These are phyloP conservation scores for Megalopta genalis DNA, from an alignment of 1,140 invertebrate species.

Conservation along the genomic window DNA sequence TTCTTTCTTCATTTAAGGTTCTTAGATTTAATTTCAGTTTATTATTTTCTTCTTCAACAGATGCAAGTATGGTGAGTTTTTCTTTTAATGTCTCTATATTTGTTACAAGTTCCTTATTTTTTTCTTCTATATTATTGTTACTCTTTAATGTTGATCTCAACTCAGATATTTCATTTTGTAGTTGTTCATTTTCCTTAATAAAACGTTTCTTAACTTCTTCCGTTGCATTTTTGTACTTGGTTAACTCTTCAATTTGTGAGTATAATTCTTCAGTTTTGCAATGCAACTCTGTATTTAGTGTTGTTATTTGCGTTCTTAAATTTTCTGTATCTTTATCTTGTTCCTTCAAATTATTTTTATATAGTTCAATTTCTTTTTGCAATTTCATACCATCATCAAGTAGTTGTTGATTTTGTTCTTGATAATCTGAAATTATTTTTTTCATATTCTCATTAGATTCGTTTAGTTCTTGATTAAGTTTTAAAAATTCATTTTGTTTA, in stretches of 20 bases:
- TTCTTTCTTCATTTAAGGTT: conserved; percentile 30
- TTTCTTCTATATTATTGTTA: conserved; percentile 28
- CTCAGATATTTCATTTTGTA: conserved; percentile 45
- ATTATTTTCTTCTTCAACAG: conserved; percentile 49
- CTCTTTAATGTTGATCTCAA: conserved; percentile 44
- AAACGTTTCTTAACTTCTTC: conserved; percentile 60
- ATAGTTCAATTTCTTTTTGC: conserved; percentile 17
- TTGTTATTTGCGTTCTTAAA: conserved; percentile 32
- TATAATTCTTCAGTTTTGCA: conserved; percentile 31
- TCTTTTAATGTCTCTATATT: conserved; percentile 29
- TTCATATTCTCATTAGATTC: conserved; percentile 55
- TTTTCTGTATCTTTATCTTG: conserved; percentile 37
- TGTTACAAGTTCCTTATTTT: conserved; percentile 34
- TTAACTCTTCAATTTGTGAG: conserved; percentile 51
- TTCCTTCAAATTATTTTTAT: conserved; percentile 17
- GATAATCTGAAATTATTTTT: conserved; percentile 27
- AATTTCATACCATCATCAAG: conserved; percentile 8
- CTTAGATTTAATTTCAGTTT: conserved; percentile 33
- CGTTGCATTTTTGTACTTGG: conserved; percentile 58
- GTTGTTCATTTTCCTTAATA: conserved; percentile 39
- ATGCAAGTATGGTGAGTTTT: conserved; percentile 40
- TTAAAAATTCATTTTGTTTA: conserved; percentile 64
- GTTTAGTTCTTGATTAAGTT: conserved; percentile 64
- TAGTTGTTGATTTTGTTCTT: conserved; percentile 39
- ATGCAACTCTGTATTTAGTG: conserved; percentile 33